Percentiles rank a stretch among this genome's conserved stretches.
Evolutionary conservation across 2,113 vertebrate species (phyloP).

Genomic region (Notarius lentiginosus): DNA sequence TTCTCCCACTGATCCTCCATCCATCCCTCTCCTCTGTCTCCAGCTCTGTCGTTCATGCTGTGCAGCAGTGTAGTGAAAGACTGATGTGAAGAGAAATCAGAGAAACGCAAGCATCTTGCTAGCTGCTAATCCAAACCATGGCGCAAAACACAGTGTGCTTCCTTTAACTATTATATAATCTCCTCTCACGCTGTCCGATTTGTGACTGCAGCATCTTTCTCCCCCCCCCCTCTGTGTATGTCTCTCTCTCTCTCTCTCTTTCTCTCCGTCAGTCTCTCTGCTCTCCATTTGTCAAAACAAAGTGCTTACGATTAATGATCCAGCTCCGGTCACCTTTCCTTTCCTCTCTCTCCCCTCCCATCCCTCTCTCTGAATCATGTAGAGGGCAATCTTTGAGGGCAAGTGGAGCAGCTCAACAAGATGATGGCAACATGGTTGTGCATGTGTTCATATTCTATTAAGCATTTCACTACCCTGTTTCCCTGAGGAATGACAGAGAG

Average conservation of each 20-base stretch:
- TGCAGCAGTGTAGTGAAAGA: slow-evolving; percentile 73
- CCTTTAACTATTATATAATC: slow-evolving; percentile 30
- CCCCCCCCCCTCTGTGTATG: background rate
- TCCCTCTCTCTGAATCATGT: background rate
- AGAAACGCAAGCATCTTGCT: slow-evolving; percentile 26
- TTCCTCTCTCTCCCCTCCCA: background rate
- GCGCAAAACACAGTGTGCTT: background rate
- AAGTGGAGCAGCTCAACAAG: background rate
- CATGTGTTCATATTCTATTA: slow-evolving; percentile 6
- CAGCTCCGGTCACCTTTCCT: background rate
- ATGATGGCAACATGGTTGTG: background rate
- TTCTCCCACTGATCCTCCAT: slow-evolving; percentile 98
- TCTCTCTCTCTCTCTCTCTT: background rate
- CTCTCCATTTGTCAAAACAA: slow-evolving; percentile 5
- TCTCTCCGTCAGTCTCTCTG: background rate
- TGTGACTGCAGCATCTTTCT: slow-evolving; percentile 15
- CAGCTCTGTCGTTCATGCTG: slow-evolving; percentile 86
- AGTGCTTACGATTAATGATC: slow-evolving; percentile 32
- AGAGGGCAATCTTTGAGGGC: background rate
- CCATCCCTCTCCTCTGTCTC: slow-evolving; percentile 89
- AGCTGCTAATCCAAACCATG: slow-evolving; percentile 25
- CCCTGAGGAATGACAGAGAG: background rate
- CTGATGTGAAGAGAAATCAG: slow-evolving; percentile 54
- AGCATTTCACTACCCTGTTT: background rate
- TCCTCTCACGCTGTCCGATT: background rate